Conservation (phyloP, 2,797 vertebrate species). For the Pangasius djambal region DNA sequence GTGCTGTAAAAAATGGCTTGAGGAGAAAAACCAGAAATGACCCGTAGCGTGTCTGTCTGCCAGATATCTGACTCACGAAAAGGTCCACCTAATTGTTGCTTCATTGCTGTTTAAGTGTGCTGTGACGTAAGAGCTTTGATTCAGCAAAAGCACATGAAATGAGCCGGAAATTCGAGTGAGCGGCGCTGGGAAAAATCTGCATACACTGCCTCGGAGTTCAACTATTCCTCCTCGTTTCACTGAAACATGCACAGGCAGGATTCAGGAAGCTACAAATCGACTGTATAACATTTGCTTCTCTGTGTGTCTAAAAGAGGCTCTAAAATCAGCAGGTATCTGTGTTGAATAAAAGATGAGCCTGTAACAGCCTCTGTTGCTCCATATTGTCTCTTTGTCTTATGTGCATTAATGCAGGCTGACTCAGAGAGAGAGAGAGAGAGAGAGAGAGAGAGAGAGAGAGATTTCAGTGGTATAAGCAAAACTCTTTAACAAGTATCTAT, state of each 20-base stretch:
- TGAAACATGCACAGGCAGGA: conserved; percentile 20
- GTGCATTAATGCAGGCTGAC: conserved; percentile 37
- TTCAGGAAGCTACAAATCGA: conserved; percentile 38
- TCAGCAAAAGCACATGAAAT: conserved; percentile 41
- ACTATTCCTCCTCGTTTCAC: conserved; percentile 27
- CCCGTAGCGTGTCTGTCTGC: conserved; percentile 31
- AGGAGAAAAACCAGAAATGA: conserved; percentile 40
- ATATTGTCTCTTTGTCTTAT: conserved; percentile 44
- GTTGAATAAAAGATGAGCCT: conserved; percentile 60
- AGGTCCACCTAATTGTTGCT: conserved; percentile 44
- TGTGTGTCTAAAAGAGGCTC: conserved; percentile 41
- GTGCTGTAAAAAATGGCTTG: not conserved
- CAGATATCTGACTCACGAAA: conserved; percentile 3
- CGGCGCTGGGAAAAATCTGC: conserved; percentile 7
- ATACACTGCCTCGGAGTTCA: not conserved
- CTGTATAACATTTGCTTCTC: conserved; percentile 52
- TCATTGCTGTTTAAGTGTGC: conserved; percentile 48
- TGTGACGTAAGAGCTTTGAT: conserved; percentile 46
- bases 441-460: not conserved
- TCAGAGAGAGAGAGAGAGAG: not conserved
- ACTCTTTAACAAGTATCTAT: conserved; percentile 11
- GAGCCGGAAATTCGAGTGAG: conserved; percentile 37
- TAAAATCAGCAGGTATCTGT: conserved; percentile 54
- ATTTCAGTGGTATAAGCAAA: conserved; percentile 44
- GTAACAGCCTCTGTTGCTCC: conserved; percentile 43